These are phyloP conservation scores for Erebia ligea DNA, from an alignment of 2,888 invertebrate species.

Conservation along the genomic window DNA sequence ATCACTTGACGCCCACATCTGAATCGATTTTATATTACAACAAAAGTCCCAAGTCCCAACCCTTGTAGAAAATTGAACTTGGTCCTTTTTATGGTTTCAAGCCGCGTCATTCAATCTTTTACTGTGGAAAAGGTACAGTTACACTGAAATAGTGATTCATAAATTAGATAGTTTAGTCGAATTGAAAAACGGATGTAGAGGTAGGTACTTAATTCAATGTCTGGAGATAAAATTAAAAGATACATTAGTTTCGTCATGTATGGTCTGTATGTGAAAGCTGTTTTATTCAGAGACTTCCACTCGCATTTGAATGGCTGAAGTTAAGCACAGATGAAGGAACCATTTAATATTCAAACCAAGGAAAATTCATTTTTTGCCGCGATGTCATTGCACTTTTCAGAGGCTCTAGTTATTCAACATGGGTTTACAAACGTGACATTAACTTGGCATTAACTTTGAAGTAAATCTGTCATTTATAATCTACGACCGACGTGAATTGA, in stretches of 20 bases:
- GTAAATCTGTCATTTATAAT: no score
- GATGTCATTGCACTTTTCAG: no score
- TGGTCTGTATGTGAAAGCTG: not conserved
- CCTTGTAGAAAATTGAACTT: conserved; percentile 28
- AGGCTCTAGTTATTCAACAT: no score
- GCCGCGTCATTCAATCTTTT: conserved; percentile 34
- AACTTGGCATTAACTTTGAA: no score
- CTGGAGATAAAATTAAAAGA: not conserved
- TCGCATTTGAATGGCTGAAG: not conserved
- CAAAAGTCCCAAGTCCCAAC: conserved; percentile 26
- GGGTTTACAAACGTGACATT: no score
- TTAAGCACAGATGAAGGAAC: not conserved
- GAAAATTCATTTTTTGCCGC: not conserved
- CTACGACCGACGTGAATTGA: no score
- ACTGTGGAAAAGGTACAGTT: conserved; percentile 20
- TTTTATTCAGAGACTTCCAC: not conserved
- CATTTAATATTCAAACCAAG: not conserved
- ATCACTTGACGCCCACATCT: conserved; percentile 4
- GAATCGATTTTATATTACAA: conserved; percentile 28
- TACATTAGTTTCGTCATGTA: not conserved
- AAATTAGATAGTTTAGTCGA: not conserved
- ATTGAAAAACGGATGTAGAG: not conserved
- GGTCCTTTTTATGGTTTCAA: conserved; percentile 42
- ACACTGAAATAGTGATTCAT: conserved; percentile 20
- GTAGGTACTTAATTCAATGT: not conserved